Evolutionary conservation across 2,888 invertebrate genomes (phyloP).

Genomic region (Clepsis dumicolana): DNA sequence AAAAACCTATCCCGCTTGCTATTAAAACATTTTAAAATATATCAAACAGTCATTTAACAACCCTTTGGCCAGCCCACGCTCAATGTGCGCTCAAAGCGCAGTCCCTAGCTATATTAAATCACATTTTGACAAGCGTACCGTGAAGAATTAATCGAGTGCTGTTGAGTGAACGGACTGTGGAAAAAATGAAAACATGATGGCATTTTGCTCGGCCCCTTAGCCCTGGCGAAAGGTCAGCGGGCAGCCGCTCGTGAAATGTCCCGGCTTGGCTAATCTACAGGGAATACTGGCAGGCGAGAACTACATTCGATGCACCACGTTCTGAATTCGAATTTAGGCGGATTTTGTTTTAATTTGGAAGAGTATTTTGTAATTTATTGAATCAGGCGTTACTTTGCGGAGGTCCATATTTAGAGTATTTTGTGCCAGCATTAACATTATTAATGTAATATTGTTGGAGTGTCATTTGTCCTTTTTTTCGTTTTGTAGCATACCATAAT

Average conservation of each 20-base stretch:
- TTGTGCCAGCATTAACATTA: slow-evolving; percentile 7
- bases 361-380: too few species aligned
- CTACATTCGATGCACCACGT: slow-evolving; percentile 28
- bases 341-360: slow-evolving; percentile 24
- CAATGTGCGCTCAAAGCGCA: slow-evolving; percentile 67
- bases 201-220: slow-evolving; percentile 79
- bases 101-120: slow-evolving; percentile 80
- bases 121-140: slow-evolving; percentile 86
- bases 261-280: slow-evolving; percentile 65
- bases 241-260: slow-evolving; percentile 82
- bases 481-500: too few species aligned
- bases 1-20: slow-evolving; percentile 32
- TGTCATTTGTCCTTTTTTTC: too few species aligned
- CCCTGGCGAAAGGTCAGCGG: slow-evolving; percentile 77
- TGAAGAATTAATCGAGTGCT: slow-evolving; percentile 86
- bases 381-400: too few species aligned
- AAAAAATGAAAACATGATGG: slow-evolving; percentile 81
- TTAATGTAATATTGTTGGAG: background rate
- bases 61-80: slow-evolving; percentile 38
- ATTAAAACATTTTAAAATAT: slow-evolving; percentile 39
- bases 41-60: slow-evolving; percentile 41
- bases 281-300: slow-evolving; percentile 54
- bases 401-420: background rate
- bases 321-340: slow-evolving; percentile 31
- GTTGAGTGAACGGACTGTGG: slow-evolving; percentile 73